Conservation (phyloP, 2,888 invertebrate species). For the Oasisia sp. region DNA sequence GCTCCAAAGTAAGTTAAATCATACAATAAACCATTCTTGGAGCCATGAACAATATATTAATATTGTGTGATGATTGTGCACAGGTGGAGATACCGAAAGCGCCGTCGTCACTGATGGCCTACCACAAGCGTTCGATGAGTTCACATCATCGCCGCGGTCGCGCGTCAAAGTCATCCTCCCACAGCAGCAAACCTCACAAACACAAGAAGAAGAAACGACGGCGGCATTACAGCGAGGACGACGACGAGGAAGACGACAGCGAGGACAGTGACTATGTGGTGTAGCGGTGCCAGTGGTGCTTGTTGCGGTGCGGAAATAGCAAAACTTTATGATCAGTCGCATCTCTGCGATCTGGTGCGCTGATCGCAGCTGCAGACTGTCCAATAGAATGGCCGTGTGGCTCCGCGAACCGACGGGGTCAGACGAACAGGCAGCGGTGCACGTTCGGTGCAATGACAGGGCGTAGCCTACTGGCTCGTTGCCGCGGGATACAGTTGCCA, state of each 20-base stretch:
- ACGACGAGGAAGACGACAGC: constrained; percentile 54
- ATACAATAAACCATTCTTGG: too few species aligned
- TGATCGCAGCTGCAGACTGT: neutral
- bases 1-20: too few species aligned
- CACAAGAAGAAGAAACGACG: constrained; percentile 52
- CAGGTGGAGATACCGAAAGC: constrained; percentile 1
- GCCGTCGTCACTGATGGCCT: neutral
- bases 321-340: neutral
- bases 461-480: neutral
- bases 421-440: neutral
- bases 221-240: constrained; percentile 52
- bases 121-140: constrained; percentile 19
- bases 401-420: neutral
- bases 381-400: neutral
- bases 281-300: constrained; percentile 23
- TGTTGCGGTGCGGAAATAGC: neutral
- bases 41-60: too few species aligned
- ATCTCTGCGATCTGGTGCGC: neutral
- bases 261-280: constrained; percentile 47
- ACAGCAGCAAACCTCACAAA: constrained; percentile 29
- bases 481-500: neutral
- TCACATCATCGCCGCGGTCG: constrained; percentile 13
- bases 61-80: neutral
- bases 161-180: neutral
- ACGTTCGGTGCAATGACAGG: constrained; percentile 1